Conservation (phyloP, 2,113 vertebrate genomes). For the Melanerpes formicivorus region DNA sequence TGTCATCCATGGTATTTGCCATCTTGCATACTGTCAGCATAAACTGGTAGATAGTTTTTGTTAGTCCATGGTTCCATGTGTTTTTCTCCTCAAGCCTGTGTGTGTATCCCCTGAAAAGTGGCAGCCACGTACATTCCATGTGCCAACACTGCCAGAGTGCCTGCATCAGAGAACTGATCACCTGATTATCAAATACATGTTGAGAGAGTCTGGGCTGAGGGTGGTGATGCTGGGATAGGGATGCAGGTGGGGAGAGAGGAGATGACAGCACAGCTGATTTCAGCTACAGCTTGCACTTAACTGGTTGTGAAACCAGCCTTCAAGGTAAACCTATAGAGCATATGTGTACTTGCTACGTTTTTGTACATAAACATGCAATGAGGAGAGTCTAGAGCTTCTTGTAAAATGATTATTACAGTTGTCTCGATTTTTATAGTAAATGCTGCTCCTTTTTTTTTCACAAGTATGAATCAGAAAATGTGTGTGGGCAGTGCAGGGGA, state of each 20-base stretch:
- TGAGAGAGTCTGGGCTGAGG: not conserved
- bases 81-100: fast-evolving
- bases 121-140: not conserved
- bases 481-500: not conserved
- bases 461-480: not conserved
- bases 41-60: not conserved
- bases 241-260: not conserved
- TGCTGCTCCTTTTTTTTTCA: not conserved
- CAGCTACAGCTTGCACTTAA: not conserved
- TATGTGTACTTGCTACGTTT: not conserved
- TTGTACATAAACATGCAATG: not conserved
- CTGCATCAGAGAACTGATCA: not conserved
- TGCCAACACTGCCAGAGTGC: not conserved
- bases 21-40: not conserved
- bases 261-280: not conserved
- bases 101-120: not conserved
- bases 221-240: not conserved
- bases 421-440: not conserved
- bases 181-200: not conserved
- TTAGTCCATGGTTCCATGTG: not conserved
- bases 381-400: not conserved
- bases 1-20: not conserved
- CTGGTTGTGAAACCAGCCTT: slow-evolving; percentile 5
- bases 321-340: not conserved
- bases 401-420: not conserved